Evolutionary conservation across 2,888 invertebrate genomes (phyloP).

Genomic region (Thymelicus sylvestris): DNA sequence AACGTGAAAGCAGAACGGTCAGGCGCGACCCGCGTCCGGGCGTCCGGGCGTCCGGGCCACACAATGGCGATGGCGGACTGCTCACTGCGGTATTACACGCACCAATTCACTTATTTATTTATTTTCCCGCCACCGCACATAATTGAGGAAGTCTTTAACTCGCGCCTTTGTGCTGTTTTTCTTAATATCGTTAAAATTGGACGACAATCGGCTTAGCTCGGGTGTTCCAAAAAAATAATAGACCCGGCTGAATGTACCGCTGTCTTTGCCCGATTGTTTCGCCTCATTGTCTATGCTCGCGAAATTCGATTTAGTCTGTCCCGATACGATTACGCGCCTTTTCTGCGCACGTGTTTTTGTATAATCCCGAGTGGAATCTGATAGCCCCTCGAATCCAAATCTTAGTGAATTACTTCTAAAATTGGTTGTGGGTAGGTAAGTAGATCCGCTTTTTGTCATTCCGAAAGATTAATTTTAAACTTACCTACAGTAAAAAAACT

Average conservation of each 20-base stretch:
- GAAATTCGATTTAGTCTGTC: slow-evolving; percentile 53
- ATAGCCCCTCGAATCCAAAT: slow-evolving; percentile 36
- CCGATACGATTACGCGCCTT: slow-evolving; percentile 48
- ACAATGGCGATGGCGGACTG: slow-evolving; percentile 30
- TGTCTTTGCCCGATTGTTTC: slow-evolving; percentile 44
- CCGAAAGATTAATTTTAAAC: neutral
- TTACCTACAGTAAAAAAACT: too few relatives aligned
- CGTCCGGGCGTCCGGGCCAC: slow-evolving; percentile 16
- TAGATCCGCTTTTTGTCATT: slow-evolving; percentile 1
- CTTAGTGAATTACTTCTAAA: slow-evolving; percentile 32
- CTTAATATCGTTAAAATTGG: slow-evolving; percentile 54
- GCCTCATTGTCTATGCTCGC: slow-evolving; percentile 52
- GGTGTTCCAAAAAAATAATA: slow-evolving; percentile 43
- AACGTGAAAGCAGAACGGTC: slow-evolving; percentile 36
- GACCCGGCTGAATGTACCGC: slow-evolving; percentile 40
- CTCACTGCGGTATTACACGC: slow-evolving; percentile 35
- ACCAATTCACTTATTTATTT: slow-evolving; percentile 53
- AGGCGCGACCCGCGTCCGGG: slow-evolving; percentile 12
- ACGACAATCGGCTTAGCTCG: slow-evolving; percentile 52
- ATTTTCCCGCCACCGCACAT: slow-evolving; percentile 62
- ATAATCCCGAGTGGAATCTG: slow-evolving; percentile 42
- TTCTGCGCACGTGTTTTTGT: slow-evolving; percentile 46
- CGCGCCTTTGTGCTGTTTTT: slow-evolving; percentile 54
- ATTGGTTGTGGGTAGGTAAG: slow-evolving; percentile 6
- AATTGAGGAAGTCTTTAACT: slow-evolving; percentile 78